Base-by-base conservation (phyloP, 2,113 vertebrate species). In the Labeo catla region DNA sequence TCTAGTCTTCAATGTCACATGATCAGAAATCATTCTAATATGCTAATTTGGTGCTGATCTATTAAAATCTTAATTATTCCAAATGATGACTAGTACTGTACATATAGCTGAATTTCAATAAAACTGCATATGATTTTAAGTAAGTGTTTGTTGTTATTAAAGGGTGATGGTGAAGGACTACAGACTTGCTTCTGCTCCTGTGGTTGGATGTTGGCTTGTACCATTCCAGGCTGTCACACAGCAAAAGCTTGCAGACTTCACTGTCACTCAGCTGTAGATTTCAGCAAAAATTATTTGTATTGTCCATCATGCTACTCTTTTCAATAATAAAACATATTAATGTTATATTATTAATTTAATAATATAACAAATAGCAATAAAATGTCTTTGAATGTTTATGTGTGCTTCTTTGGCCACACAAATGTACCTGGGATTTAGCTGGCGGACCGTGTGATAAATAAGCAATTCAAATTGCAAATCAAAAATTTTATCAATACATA, bases 131-230 rank as follows among this genome's bases (percentile, higher is more conserved):
- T 61, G 12, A 12, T 66, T 28, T 63, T 8, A 52, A 16, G 23
- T 57, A 28, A 16, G 13, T 16, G 36, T 47, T 16, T 54, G 2
- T 36, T 49, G 43, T 74, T 49, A 49, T 74, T 74, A 4, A 28
- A 90, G 90, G 83, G 87, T n/a, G 39, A 80, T 7, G 45, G 76
- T 86, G 39, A 28, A n/a, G 28, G 84, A 88, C 85, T 89, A 87
- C 57, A 54, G 76, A 16, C 11, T 45, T n/a, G 8, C 57, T 50
- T 74, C 45, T 13, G 66, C 16, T 39, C 86, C 87, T 1, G 59
- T 5, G 36, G 63, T 90, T 21, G 28, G 63, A 19, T 90, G 89
- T 45, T 87, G 87, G 86, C 79, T 90, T 43, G 52, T 90, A n/a
- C 80, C 84, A 7, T 74, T 90, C 47, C 23, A 86, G n/a, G 49